Conservation (phyloP, 2,113 vertebrate genomes). For the Cervus canadensis region DNA sequence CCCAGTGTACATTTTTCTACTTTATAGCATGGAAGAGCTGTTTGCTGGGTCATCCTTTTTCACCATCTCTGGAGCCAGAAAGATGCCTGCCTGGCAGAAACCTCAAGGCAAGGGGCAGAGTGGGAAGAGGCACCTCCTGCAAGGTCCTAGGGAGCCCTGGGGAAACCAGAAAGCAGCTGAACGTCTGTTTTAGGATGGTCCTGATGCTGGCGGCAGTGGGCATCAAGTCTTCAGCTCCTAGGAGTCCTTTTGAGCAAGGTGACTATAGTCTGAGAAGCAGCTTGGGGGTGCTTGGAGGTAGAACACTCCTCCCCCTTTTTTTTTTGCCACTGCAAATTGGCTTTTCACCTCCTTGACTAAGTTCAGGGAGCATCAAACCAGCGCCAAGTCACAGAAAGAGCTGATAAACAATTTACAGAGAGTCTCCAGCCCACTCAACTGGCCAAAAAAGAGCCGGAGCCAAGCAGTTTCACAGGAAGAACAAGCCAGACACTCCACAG, state of each 20-base stretch:
- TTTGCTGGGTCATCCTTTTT: not conserved
- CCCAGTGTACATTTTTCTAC: not conserved
- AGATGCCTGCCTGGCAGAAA: not conserved
- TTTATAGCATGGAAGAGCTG: not conserved
- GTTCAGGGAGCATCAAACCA: not conserved
- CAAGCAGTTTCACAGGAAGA: not conserved
- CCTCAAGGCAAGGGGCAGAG: not conserved
- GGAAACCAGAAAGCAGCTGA: not conserved
- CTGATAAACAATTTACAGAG: not conserved
- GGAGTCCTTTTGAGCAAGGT: not conserved
- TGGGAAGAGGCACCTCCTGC: not conserved
- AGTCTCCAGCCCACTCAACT: not conserved
- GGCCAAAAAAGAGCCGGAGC: not conserved
- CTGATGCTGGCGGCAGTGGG: not conserved
- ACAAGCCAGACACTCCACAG: not conserved
- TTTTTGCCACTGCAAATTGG: not conserved
- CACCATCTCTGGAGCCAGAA: not conserved
- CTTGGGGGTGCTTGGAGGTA: too few species aligned
- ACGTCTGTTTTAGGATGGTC: not conserved
- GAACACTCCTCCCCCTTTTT: too few species aligned
- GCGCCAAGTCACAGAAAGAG: not conserved
- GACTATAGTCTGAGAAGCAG: not conserved
- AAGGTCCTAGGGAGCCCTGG: not conserved
- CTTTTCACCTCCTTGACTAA: not conserved
- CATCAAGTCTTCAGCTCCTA: not conserved